Conservation (phyloP, 2,797 vertebrate species). For the Neopelma chrysocephalum region DNA sequence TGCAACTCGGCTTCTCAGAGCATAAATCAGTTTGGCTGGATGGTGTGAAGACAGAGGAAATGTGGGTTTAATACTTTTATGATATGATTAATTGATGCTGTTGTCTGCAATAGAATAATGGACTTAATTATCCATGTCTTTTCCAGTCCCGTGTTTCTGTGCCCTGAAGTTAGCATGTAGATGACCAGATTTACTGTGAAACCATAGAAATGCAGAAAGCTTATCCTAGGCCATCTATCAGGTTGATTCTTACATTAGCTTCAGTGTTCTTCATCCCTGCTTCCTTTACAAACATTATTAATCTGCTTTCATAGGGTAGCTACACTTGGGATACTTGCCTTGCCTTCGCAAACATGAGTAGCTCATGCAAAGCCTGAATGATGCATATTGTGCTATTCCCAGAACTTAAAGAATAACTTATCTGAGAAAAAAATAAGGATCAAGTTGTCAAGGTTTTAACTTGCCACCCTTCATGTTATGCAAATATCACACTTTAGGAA, state of each 20-base stretch:
- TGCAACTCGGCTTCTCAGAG: not conserved
- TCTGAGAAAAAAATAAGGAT: not conserved
- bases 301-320: not conserved
- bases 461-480: not conserved
- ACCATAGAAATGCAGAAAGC: not conserved
- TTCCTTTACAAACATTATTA: not conserved
- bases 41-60: not conserved
- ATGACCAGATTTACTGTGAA: not conserved
- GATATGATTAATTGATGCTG: not conserved
- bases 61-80: not conserved
- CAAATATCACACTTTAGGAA: not conserved
- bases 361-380: not conserved
- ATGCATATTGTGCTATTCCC: not conserved
- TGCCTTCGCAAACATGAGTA: not conserved
- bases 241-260: not conserved
- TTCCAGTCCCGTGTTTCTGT: not conserved
- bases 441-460: not conserved
- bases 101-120: not conserved
- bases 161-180: not conserved
- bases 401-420: not conserved
- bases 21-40: conserved; percentile 5
- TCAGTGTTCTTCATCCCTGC: not conserved
- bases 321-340: not conserved
- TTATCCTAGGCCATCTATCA: not conserved
- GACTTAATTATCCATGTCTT: not conserved